Evolutionary conservation across 2,888 invertebrate species (phyloP).

Genomic region (Caenorhabditis sp.): DNA sequence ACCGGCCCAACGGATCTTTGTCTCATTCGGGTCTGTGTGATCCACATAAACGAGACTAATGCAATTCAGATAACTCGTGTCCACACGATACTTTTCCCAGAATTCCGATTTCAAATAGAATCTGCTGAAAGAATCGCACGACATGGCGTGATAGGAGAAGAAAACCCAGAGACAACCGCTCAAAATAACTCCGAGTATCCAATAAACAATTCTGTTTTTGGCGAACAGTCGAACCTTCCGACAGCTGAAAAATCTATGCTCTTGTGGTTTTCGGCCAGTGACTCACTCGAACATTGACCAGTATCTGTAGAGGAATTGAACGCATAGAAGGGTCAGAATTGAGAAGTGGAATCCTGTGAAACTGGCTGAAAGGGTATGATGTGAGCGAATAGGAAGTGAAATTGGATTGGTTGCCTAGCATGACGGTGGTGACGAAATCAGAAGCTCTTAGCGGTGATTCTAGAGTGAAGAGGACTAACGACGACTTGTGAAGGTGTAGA

Average conservation of each 20-base stretch:
- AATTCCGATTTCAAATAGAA: background rate
- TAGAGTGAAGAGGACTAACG: conserved; percentile 1
- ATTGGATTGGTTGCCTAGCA: too few relatives aligned
- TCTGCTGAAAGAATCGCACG: background rate
- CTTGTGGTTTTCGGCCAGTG: background rate
- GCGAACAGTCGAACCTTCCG: conserved; percentile 3
- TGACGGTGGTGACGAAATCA: background rate
- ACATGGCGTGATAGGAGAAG: conserved; percentile 4
- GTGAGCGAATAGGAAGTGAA: too few relatives aligned
- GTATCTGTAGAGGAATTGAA: conserved; percentile 30
- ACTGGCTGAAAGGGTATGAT: background rate
- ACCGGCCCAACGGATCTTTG: conserved; percentile 1
- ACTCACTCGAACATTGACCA: conserved; percentile 25
- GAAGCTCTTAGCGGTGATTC: background rate
- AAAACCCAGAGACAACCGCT: conserved; percentile 10
- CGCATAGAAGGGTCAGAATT: conserved; percentile 8
- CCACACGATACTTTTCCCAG: background rate
- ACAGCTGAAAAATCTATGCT: conserved; percentile 12
- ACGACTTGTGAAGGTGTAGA: conserved; percentile 8
- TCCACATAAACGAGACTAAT: conserved; percentile 4
- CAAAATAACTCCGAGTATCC: conserved; percentile 9
- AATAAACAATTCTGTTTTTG: background rate
- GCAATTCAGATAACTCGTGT: conserved; percentile 3
- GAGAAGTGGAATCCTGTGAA: conserved; percentile 23
- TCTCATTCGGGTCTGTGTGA: background rate